phyloP scores from a whole-genome alignment of 2,113 vertebrate species.

The Alligator sinensis region DNA sequence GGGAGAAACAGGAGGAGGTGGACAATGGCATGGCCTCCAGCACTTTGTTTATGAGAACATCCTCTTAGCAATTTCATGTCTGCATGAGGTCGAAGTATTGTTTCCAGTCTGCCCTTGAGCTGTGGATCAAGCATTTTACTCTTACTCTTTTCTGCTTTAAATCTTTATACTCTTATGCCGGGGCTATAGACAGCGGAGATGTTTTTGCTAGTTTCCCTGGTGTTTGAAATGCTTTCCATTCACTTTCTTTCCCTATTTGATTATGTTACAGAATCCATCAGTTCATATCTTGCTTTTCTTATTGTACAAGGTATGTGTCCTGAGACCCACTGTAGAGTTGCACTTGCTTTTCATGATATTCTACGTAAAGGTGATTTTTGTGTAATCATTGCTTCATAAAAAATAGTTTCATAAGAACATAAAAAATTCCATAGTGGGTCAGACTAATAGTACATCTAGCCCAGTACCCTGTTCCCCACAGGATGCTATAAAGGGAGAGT shows the following conservation, averaged over 20 bases:
- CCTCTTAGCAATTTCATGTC: constrained; percentile 74
- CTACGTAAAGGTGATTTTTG: not conserved
- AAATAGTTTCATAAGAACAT: not conserved
- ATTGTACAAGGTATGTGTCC: not conserved
- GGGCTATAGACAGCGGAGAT: constrained; percentile 9
- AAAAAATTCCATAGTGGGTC: not conserved
- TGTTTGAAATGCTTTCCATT: not conserved
- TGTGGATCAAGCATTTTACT: constrained; percentile 66
- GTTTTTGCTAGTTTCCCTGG: not conserved
- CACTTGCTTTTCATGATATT: not conserved
- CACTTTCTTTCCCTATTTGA: not conserved
- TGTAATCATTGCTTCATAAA: not conserved
- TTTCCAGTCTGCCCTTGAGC: constrained; percentile 71
- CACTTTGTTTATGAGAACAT: constrained; percentile 73
- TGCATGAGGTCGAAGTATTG: constrained; percentile 34
- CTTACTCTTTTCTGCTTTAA: constrained; percentile 33
- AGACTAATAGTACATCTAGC: too few relatives aligned
- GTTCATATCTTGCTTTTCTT: rapidly evolving
- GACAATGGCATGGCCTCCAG: constrained; percentile 69
- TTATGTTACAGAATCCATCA: not conserved
- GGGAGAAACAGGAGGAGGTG: constrained; percentile 52
- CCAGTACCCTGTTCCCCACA: too few relatives aligned
- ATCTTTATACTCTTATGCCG: constrained; percentile 26
- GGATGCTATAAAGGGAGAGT: too few relatives aligned
- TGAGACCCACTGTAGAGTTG: not conserved